These are phyloP conservation scores for Chrysolina americana DNA, from an alignment of 2,888 invertebrate genomes.

Conservation along the genomic window DNA sequence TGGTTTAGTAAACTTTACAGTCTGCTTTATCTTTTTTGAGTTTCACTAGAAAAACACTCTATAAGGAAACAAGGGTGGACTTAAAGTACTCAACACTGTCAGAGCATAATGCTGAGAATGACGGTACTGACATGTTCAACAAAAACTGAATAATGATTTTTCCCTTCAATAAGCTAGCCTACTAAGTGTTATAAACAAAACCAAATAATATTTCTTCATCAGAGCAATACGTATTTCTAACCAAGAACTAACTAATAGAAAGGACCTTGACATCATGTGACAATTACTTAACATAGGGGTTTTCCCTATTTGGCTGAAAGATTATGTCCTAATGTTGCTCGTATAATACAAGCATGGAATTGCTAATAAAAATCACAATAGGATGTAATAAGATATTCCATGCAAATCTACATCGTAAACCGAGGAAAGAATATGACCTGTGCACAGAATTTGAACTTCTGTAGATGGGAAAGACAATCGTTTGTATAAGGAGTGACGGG, in stretches of 20 bases:
- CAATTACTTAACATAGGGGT: constrained; percentile 32
- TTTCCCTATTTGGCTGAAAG: constrained; percentile 22
- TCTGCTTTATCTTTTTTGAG: too few species aligned
- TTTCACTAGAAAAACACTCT: too few species aligned
- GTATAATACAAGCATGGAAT: neutral
- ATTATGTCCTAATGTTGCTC: neutral
- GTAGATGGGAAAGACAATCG: constrained; percentile 3
- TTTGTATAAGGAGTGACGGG: neutral
- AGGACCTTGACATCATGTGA: constrained; percentile 30
- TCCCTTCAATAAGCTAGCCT: neutral
- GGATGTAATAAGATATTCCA: constrained; percentile 21
- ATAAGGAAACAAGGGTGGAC: too few species aligned
- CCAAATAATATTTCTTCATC: constrained; percentile 18
- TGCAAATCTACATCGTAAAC: constrained; percentile 3
- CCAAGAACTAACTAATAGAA: constrained; percentile 17
- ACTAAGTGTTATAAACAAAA: constrained; percentile 5
- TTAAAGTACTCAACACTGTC: neutral
- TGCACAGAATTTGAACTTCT: constrained; percentile 11
- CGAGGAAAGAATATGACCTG: neutral
- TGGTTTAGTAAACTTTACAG: too few species aligned
- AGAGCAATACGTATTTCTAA: neutral
- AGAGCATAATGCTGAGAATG: neutral
- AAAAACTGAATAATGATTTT: neutral
- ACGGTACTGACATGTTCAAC: neutral
- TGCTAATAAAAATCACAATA: constrained; percentile 16